phyloP scores from a whole-genome alignment of 92 coral and sea anemone species.

The Porites cylindrica region DNA sequence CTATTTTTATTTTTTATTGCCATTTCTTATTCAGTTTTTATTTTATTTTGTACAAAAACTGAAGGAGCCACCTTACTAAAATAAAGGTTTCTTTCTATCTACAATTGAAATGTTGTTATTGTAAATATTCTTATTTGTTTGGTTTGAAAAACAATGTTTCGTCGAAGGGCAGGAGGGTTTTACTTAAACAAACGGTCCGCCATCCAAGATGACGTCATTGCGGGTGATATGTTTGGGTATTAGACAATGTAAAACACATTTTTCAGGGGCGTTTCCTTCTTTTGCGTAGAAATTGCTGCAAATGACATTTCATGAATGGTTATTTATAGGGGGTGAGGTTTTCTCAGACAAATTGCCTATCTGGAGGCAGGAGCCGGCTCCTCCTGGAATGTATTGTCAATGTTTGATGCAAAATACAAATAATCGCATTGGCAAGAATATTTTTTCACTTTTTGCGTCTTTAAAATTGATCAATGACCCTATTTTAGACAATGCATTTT shows the following conservation, averaged over 20 bases:
- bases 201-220: conserved; percentile 6
- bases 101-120: no score
- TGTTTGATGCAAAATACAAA: conserved; percentile 21
- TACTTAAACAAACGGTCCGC: no score
- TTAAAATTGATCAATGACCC: conserved; percentile 3
- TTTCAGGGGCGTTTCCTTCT: background rate
- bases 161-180: no score
- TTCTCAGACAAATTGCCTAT: no score
- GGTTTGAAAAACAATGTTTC: no score
- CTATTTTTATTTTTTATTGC: no score
- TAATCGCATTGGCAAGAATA: conserved; percentile 19
- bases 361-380: no score
- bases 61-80: no score
- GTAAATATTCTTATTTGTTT: no score
- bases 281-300: conserved; percentile 3
- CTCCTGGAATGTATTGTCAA: background rate
- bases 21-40: no score
- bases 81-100: no score
- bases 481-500: background rate
- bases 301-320: conserved; percentile 12
- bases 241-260: background rate
- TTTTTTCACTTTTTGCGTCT: conserved; percentile 15
- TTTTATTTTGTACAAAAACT: no score
- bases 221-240: conserved; percentile 11
- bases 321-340: background rate